Percentiles rank a stretch among this genome's conserved stretches.
Evolutionary conservation across 2,888 invertebrate species (phyloP).

Genomic region (Nebria salina): DNA sequence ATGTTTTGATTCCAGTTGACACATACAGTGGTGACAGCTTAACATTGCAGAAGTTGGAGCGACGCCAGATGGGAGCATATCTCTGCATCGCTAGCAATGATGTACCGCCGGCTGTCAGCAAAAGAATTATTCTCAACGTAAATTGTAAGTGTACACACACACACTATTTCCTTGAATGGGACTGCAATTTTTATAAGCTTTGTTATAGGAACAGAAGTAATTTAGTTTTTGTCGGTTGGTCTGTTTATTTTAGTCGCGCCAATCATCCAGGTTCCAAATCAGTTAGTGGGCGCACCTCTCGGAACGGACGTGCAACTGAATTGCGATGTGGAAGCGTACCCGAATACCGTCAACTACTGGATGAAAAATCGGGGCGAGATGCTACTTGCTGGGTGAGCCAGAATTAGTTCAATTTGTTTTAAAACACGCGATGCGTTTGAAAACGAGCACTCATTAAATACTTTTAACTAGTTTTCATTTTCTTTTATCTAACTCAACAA

Average conservation of each 20-base stretch:
- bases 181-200: too few species aligned
- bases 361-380: slow-evolving; percentile 66
- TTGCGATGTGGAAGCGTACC: slow-evolving; percentile 73
- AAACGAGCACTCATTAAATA: slow-evolving; percentile 6
- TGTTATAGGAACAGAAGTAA: slow-evolving; percentile 34
- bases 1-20: slow-evolving; percentile 60
- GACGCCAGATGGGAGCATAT: slow-evolving; percentile 71
- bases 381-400: slow-evolving; percentile 64
- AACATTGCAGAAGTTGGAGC: slow-evolving; percentile 66
- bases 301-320: slow-evolving; percentile 70
- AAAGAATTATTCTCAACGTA: slow-evolving; percentile 75
- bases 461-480: not conserved
- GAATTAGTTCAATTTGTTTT: slow-evolving; percentile 23
- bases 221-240: not conserved
- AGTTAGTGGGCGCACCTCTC: slow-evolving; percentile 70
- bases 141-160: slow-evolving; percentile 72
- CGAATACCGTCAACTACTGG: slow-evolving; percentile 74
- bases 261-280: slow-evolving; percentile 70
- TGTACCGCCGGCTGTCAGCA: slow-evolving; percentile 73
- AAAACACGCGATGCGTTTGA: not conserved
- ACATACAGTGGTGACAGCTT: slow-evolving; percentile 67
- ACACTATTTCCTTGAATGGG: too few species aligned
- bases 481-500: not conserved
- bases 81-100: slow-evolving; percentile 72
- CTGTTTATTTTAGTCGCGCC: slow-evolving; percentile 68